Base-by-base conservation (phyloP, 2,888 invertebrate species). In the Pocota personata region DNA sequence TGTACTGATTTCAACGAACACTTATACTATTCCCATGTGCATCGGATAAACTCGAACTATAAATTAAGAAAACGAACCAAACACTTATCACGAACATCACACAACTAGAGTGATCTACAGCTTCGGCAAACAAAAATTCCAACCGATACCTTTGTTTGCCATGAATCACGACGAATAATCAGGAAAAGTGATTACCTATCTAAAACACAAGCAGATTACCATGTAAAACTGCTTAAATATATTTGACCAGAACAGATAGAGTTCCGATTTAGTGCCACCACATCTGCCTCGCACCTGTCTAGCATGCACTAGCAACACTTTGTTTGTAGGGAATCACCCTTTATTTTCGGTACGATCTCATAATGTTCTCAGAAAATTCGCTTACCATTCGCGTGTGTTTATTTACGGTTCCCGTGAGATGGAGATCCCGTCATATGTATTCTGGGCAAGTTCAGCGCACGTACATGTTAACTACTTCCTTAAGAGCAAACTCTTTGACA, bases 391-490 rank as follows among this genome's bases (percentile, higher is more conserved):
- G 16, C 21, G 21, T 40, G 37, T n/a, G 40, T 14, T 4, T 24
- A 24, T 24, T 24, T 24, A 24, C 24, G 24, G 24, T 24, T 3
- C 24, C 4, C 24, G 2, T 6, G 32, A 16, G 3, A 24, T 40
- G 2, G 32, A 16, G 3, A 24, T 40, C 14, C 35, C 10, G 6
- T 24, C 57, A 58, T 82, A 37, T 64, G 76, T 80, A 84, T 84
- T 84, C 84, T 32, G 1, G 5, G 35, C 75, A 37, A 46, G 58
- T 69, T 52, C 37, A 66, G 46, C 32, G 40, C 21, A 78, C 48
- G 79, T 75, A 30, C 62, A 57, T 78, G 52, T 57, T 71, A 71
- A 76, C 75, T 80, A 80, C 80, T 84, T 84, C 80, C 79, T 76
- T 46, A 52, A 80, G 58, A 60, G 58, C 14, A 10, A 62, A 24